Evolutionary conservation across 2,797 vertebrate species (phyloP).

Genomic region (Amniataba percoides): DNA sequence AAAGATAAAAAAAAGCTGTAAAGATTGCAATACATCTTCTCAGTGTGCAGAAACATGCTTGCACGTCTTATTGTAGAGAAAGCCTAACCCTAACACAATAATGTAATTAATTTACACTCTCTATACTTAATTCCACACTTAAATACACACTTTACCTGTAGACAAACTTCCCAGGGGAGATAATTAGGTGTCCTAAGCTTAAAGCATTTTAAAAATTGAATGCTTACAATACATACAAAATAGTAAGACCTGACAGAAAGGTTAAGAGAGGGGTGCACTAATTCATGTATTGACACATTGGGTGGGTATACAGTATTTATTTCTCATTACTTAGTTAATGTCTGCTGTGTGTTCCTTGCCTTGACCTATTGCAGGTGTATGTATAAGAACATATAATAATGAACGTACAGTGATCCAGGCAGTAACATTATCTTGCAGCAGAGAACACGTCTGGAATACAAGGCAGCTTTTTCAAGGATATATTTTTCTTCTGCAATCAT

Average conservation of each 20-base stretch:
- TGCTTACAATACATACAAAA: conserved; percentile 7
- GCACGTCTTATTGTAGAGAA: background rate
- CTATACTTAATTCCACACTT: conserved; percentile 32
- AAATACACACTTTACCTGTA: conserved; percentile 37
- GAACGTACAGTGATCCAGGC: conserved; percentile 38
- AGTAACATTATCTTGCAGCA: conserved; percentile 12
- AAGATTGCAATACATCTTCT: background rate
- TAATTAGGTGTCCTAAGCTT: conserved; percentile 30
- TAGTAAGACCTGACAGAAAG: conserved; percentile 9
- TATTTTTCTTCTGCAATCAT: conserved; percentile 50
- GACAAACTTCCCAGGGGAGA: conserved; percentile 26
- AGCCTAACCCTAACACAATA: background rate
- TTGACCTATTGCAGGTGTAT: conserved; percentile 21
- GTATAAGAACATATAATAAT: conserved; percentile 45
- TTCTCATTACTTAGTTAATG: conserved; percentile 26
- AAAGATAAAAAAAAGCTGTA: background rate
- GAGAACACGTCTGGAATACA: conserved; percentile 51
- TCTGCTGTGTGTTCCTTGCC: background rate
- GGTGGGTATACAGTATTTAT: background rate
- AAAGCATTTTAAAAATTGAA: background rate
- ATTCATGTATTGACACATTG: conserved; percentile 4
- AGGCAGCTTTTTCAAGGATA: conserved; percentile 42
- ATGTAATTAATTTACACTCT: conserved; percentile 24
- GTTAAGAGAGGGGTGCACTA: background rate
- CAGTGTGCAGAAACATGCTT: background rate